Evolutionary conservation across 2,888 invertebrate genomes (phyloP), one percentile per base, ranked within the genome.

Genomic region (Machimus rusticus): DNA sequence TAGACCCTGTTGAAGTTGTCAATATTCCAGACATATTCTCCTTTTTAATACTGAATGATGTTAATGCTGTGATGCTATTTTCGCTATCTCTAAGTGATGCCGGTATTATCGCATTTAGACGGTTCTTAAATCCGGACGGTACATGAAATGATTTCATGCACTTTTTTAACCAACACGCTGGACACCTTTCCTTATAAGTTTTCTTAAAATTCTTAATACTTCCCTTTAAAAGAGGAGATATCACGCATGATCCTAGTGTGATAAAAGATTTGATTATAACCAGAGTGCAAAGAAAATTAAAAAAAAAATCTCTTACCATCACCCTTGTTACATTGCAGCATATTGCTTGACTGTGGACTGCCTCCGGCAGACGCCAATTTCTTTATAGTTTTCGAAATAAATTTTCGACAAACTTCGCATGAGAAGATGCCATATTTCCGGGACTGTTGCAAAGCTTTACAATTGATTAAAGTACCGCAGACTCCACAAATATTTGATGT

Each of bases 81-180:
- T 87, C 81, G 37, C 14, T 79, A 46, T 89, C 86, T 89, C 93
- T 91, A 95, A 96, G 95, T 89, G 94, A 94, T 46, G 94, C 93
- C 0, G 97, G 96, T 89, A 97, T 92, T 93, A 96, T 94, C 86
- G 95, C 94, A 89, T 94, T 94, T 86, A 97, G 93, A 84, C 95
- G 95, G 88, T 95, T 94, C 91, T 95, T 95, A 88, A 96, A 93
- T 66, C 94, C 94, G 39, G 94, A 93, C 84, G 97, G 96, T 91
- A 97, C 95, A 92, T 96, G 96, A 92, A 96, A 96, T 88, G 96
- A 95, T 90, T 95, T 95, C 76, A 97, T 93, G 91, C 97, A 97
- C 94, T 96, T 95, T 92, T 96, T 96, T 14, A 98, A 94, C 97
- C 98, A 97, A 92, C 98, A 98, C 19, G 97, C 97, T 86, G 96